Evolutionary conservation across 2,797 vertebrate species (phyloP).

Genomic region (Chromobotia macracanthus): DNA sequence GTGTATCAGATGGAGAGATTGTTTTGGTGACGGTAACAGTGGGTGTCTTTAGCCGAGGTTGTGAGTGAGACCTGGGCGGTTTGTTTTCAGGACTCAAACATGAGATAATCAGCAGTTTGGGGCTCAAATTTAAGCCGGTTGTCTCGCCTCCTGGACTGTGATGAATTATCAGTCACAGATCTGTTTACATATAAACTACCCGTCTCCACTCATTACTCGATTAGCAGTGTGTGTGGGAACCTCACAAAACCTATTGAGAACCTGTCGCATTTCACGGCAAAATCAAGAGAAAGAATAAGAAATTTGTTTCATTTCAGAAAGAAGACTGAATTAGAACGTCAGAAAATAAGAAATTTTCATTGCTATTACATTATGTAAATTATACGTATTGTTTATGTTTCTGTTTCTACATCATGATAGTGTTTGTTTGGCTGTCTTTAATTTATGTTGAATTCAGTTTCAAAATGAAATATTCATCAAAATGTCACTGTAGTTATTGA

Average conservation of each 20-base stretch:
- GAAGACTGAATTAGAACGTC: too few relatives aligned
- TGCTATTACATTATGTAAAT: too few relatives aligned
- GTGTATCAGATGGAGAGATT: slow-evolving; percentile 1
- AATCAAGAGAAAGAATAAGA: neutral
- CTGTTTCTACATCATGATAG: too few relatives aligned
- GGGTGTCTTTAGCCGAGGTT: slow-evolving; percentile 17
- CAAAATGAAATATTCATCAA: too few relatives aligned
- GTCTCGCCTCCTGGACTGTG: slow-evolving; percentile 38
- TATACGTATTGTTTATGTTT: too few relatives aligned
- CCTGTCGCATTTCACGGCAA: neutral
- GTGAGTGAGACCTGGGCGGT: slow-evolving; percentile 32
- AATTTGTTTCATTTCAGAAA: too few relatives aligned
- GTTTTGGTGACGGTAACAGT: slow-evolving; percentile 35
- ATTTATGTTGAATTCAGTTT: too few relatives aligned
- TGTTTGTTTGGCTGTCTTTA: neutral
- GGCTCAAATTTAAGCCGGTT: slow-evolving; percentile 49
- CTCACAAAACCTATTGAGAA: neutral
- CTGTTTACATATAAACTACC: slow-evolving; percentile 24
- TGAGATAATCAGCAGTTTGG: slow-evolving; percentile 15
- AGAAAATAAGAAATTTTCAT: too few relatives aligned
- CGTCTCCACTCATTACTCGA: neutral
- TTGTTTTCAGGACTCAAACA: slow-evolving; percentile 41
- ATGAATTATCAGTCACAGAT: slow-evolving; percentile 25
- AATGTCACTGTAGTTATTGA: neutral
- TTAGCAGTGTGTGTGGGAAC: neutral